Percentiles rank a stretch among this genome's conserved stretches.
Evolutionary conservation across 1,140 invertebrate genomes (phyloP).

Genomic region (Zaprionus vittiger): DNA sequence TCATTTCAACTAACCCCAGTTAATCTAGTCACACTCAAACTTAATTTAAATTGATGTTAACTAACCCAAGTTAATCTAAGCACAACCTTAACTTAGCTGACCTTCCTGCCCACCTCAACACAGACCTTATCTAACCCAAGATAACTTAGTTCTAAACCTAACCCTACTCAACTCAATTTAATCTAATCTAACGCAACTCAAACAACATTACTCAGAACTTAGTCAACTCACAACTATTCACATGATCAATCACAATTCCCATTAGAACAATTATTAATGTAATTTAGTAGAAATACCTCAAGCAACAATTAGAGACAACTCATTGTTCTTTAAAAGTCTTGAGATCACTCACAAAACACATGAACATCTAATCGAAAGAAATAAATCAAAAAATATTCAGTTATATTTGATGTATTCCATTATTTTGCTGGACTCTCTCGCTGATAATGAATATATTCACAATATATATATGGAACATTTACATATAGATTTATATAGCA

Average conservation of each 20-base stretch:
- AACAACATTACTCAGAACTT: not conserved
- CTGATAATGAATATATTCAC: constrained; percentile 17
- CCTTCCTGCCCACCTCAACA: not conserved
- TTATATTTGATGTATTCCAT: constrained; percentile 11
- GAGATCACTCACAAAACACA: not conserved
- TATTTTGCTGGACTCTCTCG: constrained; percentile 18
- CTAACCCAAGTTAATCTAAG: not conserved
- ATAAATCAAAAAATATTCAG: not conserved
- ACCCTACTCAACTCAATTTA: not conserved
- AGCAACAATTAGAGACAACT: not conserved
- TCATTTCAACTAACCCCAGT: not conserved
- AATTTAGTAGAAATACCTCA: not conserved
- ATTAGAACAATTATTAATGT: not conserved
- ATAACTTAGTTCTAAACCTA: not conserved
- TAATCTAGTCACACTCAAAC: not conserved
- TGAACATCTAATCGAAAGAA: not conserved
- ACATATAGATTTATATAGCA: constrained; percentile 19
- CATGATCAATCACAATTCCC: not conserved
- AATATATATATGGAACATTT: constrained; percentile 11
- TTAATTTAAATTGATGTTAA: not conserved
- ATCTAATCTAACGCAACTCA: not conserved
- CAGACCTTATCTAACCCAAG: not conserved
- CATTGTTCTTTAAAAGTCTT: not conserved
- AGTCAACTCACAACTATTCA: not conserved
- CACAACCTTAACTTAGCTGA: not conserved